A percentile compares a stretch with the other conserved stretches of the same genome.
phyloP scores from a whole-genome alignment of 2,888 invertebrate genomes.

The Aphidoletes aphidimyza region DNA sequence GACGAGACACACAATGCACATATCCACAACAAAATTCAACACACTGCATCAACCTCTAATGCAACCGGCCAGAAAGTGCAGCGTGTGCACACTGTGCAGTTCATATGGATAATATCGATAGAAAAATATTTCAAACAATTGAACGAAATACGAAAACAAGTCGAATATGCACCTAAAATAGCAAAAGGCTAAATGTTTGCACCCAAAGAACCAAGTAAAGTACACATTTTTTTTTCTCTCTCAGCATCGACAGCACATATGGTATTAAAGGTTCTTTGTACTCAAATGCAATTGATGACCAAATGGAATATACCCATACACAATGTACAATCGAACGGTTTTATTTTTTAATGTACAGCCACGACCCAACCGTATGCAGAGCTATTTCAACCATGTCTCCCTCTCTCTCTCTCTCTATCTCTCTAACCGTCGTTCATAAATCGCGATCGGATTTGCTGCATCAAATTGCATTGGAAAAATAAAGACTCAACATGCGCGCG shows the following conservation, averaged over 20 bases:
- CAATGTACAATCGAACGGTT: neutral
- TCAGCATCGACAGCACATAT: neutral
- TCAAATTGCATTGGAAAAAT: neutral
- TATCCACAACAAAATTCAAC: no score
- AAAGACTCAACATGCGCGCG: no score
- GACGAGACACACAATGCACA: slow-evolving; percentile 24
- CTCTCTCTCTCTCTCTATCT: no score
- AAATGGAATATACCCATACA: neutral
- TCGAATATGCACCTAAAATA: slow-evolving; percentile 39
- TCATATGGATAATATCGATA: neutral
- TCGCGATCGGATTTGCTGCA: no score
- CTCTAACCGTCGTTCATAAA: no score
- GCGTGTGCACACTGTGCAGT: neutral
- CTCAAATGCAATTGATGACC: neutral
- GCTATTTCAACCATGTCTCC: no score
- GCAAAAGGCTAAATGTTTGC: slow-evolving; percentile 40
- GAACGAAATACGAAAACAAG: slow-evolving; percentile 31
- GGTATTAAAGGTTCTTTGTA: slow-evolving; percentile 40
- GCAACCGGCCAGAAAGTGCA: neutral
- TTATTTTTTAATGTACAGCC: neutral
- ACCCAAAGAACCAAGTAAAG: slow-evolving; percentile 24
- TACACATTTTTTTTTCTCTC: neutral
- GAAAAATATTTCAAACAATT: slow-evolving; percentile 30
- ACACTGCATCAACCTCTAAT: no score
- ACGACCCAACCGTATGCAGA: no score